Conservation (phyloP, 1,140 invertebrate genomes). For the Sminthurides bifidus region DNA sequence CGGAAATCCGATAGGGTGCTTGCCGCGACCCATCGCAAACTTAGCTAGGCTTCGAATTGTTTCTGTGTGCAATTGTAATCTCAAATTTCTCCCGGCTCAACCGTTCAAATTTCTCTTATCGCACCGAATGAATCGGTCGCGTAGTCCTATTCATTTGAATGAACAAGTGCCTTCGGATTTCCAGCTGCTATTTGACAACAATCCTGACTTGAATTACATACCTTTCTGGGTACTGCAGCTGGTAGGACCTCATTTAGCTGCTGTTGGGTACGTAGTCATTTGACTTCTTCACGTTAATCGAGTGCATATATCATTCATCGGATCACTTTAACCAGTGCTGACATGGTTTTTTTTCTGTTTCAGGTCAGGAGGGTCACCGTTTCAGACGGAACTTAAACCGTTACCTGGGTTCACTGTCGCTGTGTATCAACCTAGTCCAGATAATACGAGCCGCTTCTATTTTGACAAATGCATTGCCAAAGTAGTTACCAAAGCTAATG, state of each 20-base stretch:
- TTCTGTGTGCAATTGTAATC: constrained; percentile 24
- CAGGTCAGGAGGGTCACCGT: neutral
- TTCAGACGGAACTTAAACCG: constrained; percentile 13
- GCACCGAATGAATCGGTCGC: neutral
- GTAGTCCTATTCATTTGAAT: neutral
- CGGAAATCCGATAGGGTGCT: constrained; percentile 15
- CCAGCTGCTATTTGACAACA: constrained; percentile 20
- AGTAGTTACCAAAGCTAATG: constrained; percentile 2
- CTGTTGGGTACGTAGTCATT: constrained; percentile 14
- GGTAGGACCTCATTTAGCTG: constrained; percentile 11
- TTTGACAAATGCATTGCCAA: constrained; percentile 17
- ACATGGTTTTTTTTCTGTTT: neutral
- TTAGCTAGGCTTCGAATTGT: constrained; percentile 14
- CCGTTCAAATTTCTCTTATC: constrained; percentile 12
- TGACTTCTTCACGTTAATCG: neutral
- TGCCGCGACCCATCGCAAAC: constrained; percentile 15
- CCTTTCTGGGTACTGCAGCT: constrained; percentile 23
- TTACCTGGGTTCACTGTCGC: too few species aligned
- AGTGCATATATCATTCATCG: neutral
- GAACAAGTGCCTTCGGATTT: neutral
- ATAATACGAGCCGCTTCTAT: constrained; percentile 15
- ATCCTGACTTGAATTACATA: constrained; percentile 21
- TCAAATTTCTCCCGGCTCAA: constrained; percentile 15
- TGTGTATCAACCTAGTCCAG: too few species aligned
- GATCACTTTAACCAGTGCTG: neutral